phyloP scores from a whole-genome alignment of 2,888 invertebrate genomes.

The Amblyjoppa fuscipennis region DNA sequence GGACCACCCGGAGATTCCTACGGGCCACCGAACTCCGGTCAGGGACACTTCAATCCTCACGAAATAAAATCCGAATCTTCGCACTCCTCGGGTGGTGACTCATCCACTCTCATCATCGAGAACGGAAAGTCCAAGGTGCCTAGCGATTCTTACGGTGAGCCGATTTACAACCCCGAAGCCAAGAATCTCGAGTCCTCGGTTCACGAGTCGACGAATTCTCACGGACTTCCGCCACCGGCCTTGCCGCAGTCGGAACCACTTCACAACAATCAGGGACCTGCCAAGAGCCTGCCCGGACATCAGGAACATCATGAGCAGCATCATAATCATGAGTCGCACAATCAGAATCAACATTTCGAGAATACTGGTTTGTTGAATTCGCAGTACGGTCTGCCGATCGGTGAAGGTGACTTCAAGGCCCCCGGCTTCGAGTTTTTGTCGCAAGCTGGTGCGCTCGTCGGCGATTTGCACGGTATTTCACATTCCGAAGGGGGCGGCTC shows the following conservation, averaged over 20 bases:
- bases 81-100: conserved; percentile 42
- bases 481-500: conserved; percentile 61
- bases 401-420: conserved; percentile 64
- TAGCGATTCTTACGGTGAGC: conserved; percentile 87
- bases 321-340: conserved; percentile 67
- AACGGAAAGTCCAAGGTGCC: conserved; percentile 77
- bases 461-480: conserved; percentile 67
- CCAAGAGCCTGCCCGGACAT: conserved; percentile 65
- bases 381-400: conserved; percentile 67
- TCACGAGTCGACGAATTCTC: conserved; percentile 74
- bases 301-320: conserved; percentile 63
- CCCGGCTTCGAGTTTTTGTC: conserved; percentile 76
- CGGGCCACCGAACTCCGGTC: conserved; percentile 56
- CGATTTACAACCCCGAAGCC: conserved; percentile 82
- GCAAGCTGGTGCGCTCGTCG: conserved; percentile 65
- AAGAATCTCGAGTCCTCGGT: conserved; percentile 80
- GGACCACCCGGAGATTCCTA: conserved; percentile 62
- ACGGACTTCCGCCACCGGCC: conserved; percentile 81
- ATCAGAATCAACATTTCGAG: conserved; percentile 70
- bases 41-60: conserved; percentile 39
- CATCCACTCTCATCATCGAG: conserved; percentile 42
- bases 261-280: conserved; percentile 78
- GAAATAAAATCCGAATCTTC: conserved; percentile 43
- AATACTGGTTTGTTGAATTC: conserved; percentile 63
- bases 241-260: conserved; percentile 81